phyloP scores from a whole-genome alignment of 1,140 invertebrate species.

The Chrysopa pallens region DNA sequence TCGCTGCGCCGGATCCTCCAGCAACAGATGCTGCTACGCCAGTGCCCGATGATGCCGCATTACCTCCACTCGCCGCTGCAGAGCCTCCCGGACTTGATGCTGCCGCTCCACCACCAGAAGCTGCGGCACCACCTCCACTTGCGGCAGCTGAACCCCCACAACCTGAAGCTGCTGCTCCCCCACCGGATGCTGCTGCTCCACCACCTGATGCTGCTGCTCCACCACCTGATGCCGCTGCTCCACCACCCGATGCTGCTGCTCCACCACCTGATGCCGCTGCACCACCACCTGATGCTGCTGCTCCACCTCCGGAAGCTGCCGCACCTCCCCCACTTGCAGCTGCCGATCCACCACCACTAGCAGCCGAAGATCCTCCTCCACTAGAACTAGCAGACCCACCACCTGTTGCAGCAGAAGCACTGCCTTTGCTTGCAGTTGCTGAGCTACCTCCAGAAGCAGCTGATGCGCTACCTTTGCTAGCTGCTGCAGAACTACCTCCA shows the following conservation, averaged over 20 bases:
- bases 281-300: not conserved
- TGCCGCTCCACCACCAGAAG: not conserved
- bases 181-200: not conserved
- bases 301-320: too few relatives aligned
- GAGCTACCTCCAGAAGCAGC: too few relatives aligned
- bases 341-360: too few relatives aligned
- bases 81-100: not conserved
- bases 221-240: too few relatives aligned
- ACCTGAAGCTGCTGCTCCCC: not conserved
- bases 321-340: too few relatives aligned
- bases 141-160: not conserved
- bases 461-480: too few relatives aligned
- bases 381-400: not conserved
- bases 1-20: not conserved
- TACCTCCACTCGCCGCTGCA: not conserved
- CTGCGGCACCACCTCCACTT: not conserved
- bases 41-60: not conserved
- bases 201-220: too few relatives aligned
- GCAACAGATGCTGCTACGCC: not conserved
- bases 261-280: too few relatives aligned
- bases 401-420: not conserved
- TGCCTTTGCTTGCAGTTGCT: too few relatives aligned
- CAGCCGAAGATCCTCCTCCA: not conserved
- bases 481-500: too few relatives aligned
- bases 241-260: too few relatives aligned